Conservation (phyloP, 1,140 invertebrate genomes). For the Lanistes nyassanus region DNA sequence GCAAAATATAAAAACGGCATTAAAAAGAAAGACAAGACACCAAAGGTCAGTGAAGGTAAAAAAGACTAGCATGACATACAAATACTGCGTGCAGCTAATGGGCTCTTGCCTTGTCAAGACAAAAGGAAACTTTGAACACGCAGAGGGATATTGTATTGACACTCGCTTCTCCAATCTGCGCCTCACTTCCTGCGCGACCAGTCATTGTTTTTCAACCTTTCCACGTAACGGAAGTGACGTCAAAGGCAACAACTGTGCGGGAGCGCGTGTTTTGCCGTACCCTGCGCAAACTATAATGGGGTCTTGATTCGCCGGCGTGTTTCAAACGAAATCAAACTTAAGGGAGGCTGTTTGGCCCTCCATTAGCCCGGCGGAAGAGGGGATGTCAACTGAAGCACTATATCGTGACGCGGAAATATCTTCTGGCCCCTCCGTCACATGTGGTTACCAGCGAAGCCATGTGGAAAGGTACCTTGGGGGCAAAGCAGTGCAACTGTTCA, state of each 20-base stretch:
- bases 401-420: slow-evolving; percentile 12
- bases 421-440: too few relatives aligned
- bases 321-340: slow-evolving; percentile 23
- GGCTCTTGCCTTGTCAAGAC: slow-evolving; percentile 14
- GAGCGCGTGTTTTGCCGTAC: slow-evolving; percentile 17
- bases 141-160: slow-evolving; percentile 27
- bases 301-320: slow-evolving; percentile 11
- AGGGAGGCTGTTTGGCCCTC: slow-evolving; percentile 19
- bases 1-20: not conserved
- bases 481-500: too few relatives aligned
- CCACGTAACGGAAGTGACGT: slow-evolving; percentile 21
- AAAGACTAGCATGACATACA: too few relatives aligned
- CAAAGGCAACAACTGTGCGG: slow-evolving; percentile 23
- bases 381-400: slow-evolving; percentile 17
- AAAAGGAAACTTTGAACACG: slow-evolving; percentile 16
- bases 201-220: slow-evolving; percentile 27
- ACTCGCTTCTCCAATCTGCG: slow-evolving; percentile 27
- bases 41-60: too few relatives aligned
- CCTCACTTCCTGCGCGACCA: slow-evolving; percentile 16
- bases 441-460: too few relatives aligned
- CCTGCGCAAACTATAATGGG: slow-evolving; percentile 21
- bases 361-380: slow-evolving; percentile 21
- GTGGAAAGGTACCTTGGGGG: too few relatives aligned
- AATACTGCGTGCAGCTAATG: slow-evolving; percentile 6
- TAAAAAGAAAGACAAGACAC: not conserved